Evolutionary conservation across 2,888 invertebrate genomes (phyloP), one percentile per base, ranked within the genome.

Genomic region (Altica lythri): DNA sequence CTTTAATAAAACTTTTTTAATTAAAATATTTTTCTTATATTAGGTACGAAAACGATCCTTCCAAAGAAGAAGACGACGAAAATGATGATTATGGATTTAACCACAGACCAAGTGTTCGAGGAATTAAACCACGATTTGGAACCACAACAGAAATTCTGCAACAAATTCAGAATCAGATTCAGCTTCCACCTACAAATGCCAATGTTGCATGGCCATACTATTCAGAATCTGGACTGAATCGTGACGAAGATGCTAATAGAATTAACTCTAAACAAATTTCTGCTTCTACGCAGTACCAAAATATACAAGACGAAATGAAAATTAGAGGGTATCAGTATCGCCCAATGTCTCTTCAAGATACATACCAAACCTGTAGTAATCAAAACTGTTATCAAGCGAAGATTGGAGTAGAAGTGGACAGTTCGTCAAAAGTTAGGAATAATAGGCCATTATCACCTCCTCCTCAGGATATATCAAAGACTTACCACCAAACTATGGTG

Each of bases 31-130:
- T 35, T 22, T 43, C 0, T 18, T 14, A 22, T 32, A 47, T 4
- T 16, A 61, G 61, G 18, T 61, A 55, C 29, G 56, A 60, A 12
- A 55, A 32, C 40, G 59, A 59, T 16, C 32, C 35, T 5, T 40
- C 52, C 14, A 30, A 49, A 25, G 43, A 43, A 40, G 77, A 78
- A 12, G 90, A 89, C 44, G 88, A 89, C 54, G 91, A 92, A 63
- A 89, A 91, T 64, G 92, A 92, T 65, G 92, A 93, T 71, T 92
- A 93, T 67, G 93, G 93, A 1, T 93, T 94, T 74, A 90, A 91
- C 68, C 83, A 90, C 27, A 80, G 93, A n/a, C 93, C 93, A 0
- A 90, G 91, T 1, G 93, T 94, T 1, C 83, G 92, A 1, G 92
- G 93, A 0, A 92, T 94, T 59, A 92, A 92, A 70, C 89, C 92